Evolutionary conservation across 2,888 invertebrate genomes (phyloP), one percentile per base, ranked within the genome.

Genomic region (Caenorhabditis sulstoni): DNA sequence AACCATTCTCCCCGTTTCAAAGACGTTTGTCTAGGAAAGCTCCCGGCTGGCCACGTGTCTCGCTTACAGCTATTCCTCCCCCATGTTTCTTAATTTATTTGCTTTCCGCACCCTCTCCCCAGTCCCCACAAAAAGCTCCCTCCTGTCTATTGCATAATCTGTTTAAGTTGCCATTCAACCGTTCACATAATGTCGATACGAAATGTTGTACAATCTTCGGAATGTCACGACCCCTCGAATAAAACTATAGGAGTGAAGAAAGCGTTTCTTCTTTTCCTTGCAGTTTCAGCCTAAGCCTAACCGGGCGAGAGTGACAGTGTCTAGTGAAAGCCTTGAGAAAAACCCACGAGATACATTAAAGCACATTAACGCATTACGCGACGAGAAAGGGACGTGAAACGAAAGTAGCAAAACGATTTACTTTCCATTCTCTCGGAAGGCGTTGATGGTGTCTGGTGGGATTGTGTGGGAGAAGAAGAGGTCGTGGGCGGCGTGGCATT

Each of bases 11-110:
- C 73, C 67, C 67, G 67, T 61, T 62, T 35, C 23, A 50, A 58
- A 59, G 61, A 58, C 58, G 41, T 29, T 62, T 59, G 59, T 70
- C 66, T 66, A 39, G 77, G 64, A 64, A 64, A 35, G 67, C 68
- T 71, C 64, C 73, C 73, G 79, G 83, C 83, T 83, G 83, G 83
- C 83, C 78, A 66, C 75, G 83, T 83, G 83, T 83, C 83, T 83
- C 81, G 83, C 83, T 64, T 79, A 73, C 74, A 75, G 73, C 71
- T 29, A 29, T 29, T 59, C 66, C 50, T 52, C 71, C 71, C 22
- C 55, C 41, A 37, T 58, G 9, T 20, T 29, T 18, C 68, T 18
- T 37, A 41, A 61, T 14, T 71, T 71, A 66, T 78, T 71, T 78
- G 61, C n/a, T 29, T 5, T 29, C 7, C 41, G 41, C 29, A 5